Conservation (phyloP, 2,113 vertebrate genomes). For the Paramisgurnus dabryanus region DNA sequence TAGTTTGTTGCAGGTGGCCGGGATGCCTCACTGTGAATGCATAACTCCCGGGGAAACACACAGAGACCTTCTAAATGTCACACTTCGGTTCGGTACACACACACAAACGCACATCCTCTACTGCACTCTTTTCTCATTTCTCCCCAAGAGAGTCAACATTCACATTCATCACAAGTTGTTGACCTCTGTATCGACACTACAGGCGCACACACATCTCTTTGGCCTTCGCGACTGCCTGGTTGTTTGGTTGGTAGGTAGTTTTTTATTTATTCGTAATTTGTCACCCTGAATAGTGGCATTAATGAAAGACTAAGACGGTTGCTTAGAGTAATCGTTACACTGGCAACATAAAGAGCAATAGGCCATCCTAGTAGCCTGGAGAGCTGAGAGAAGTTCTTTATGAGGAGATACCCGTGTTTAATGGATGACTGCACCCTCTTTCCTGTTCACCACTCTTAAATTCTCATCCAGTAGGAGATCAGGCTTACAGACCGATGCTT, state of each 20-base stretch:
- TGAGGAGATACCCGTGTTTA: constrained; percentile 36
- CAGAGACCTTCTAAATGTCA: constrained; percentile 30
- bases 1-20: constrained; percentile 36
- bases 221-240: background rate
- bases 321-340: constrained; percentile 65
- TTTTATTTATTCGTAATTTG: constrained; percentile 57
- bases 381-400: constrained; percentile 17
- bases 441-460: constrained; percentile 19
- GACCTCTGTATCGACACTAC: constrained; percentile 17
- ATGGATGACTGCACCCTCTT: constrained; percentile 52
- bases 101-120: background rate
- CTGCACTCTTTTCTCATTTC: constrained; percentile 13
- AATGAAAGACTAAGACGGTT: constrained; percentile 53
- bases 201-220: background rate
- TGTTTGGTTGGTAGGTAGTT: constrained; percentile 36
- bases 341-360: constrained; percentile 53
- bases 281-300: constrained; percentile 40
- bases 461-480: background rate
- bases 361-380: constrained; percentile 33
- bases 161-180: constrained; percentile 35
- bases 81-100: constrained; percentile 11
- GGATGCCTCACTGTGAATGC: constrained; percentile 46
- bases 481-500: constrained; percentile 16
- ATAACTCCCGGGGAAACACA: constrained; percentile 32
- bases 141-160: background rate